These are phyloP conservation scores for Fistularia tabacaria DNA, from an alignment of 2,797 vertebrate species.

Conservation along the genomic window DNA sequence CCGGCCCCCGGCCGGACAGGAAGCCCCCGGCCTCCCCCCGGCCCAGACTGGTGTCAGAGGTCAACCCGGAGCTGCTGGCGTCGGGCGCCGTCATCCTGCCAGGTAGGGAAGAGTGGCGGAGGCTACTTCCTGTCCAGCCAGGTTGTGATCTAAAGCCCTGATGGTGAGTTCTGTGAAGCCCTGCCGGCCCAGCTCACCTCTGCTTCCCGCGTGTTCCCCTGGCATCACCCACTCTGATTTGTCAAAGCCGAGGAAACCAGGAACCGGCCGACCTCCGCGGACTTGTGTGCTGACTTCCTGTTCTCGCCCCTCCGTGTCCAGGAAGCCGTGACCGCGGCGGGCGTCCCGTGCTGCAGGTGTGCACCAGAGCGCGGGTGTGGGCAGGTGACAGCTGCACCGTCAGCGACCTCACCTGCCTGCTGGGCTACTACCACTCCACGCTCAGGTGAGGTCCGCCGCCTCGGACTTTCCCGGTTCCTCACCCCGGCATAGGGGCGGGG, in stretches of 20 bases:
- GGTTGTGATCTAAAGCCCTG: no score
- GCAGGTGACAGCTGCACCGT: slow-evolving; percentile 61
- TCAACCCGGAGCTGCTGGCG: slow-evolving; percentile 75
- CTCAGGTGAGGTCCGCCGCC: slow-evolving; percentile 73
- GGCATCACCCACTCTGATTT: no score
- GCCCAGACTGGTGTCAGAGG: slow-evolving; percentile 65
- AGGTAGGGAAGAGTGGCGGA: slow-evolving; percentile 58
- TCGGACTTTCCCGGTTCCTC: slow-evolving; percentile 5
- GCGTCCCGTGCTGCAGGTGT: slow-evolving; percentile 79
- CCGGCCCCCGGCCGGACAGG: slow-evolving; percentile 27
- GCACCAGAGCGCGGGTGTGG: slow-evolving; percentile 73
- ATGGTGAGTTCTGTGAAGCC: no score
- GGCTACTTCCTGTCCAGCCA: no score
- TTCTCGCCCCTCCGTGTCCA: slow-evolving; percentile 41
- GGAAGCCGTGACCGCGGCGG: slow-evolving; percentile 81
- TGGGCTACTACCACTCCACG: slow-evolving; percentile 78
- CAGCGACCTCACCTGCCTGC: slow-evolving; percentile 72
- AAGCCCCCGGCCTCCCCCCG: slow-evolving; percentile 29
- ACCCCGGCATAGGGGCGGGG: neutral
- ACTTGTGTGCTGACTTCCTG: slow-evolving; percentile 12
- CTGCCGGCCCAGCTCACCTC: no score
- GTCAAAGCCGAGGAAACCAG: no score
- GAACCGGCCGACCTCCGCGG: no score
- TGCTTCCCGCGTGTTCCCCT: no score
- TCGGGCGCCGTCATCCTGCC: slow-evolving; percentile 76